Evolutionary conservation across 2,113 vertebrate genomes (phyloP).

Genomic region (Maccullochella peelii): DNA sequence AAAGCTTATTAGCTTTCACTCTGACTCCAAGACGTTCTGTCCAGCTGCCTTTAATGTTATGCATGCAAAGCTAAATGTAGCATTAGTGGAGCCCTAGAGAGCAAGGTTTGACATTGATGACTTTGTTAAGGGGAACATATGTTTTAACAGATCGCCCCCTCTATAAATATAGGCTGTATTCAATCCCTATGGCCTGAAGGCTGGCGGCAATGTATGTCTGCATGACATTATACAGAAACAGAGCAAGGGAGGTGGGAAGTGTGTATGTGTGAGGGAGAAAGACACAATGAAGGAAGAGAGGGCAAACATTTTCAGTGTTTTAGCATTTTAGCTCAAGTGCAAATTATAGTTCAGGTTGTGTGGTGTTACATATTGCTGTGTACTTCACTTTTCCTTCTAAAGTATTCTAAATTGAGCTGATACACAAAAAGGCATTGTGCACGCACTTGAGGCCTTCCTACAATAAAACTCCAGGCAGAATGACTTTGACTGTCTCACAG

Average conservation of each 20-base stretch:
- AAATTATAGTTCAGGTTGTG: constrained; percentile 23
- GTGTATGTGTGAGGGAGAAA: constrained; percentile 13
- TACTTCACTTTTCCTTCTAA: not conserved
- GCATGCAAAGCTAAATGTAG: constrained; percentile 73
- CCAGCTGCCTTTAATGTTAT: constrained; percentile 65
- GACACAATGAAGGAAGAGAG: constrained; percentile 33
- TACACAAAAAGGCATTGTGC: constrained; percentile 7
- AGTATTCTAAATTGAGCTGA: constrained; percentile 1
- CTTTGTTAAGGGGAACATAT: constrained; percentile 81
- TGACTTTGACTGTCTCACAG: not conserved
- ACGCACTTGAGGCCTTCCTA: constrained; percentile 9
- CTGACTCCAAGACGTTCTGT: constrained; percentile 55
- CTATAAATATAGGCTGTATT: constrained; percentile 82
- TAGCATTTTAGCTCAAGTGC: constrained; percentile 24
- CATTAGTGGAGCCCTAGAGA: constrained; percentile 68
- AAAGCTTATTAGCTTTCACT: constrained; percentile 66
- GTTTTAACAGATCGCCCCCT: constrained; percentile 79
- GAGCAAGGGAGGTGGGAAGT: constrained; percentile 10
- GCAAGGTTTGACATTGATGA: constrained; percentile 75
- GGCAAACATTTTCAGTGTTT: constrained; percentile 29
- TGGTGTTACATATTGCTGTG: not conserved
- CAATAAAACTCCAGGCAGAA: not conserved
- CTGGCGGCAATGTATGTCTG: constrained; percentile 74
- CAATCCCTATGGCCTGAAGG: constrained; percentile 74
- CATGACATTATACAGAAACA: constrained; percentile 71